Evolutionary conservation across 2,113 vertebrate species (phyloP).

Genomic region (Sisor rabdophorus): DNA sequence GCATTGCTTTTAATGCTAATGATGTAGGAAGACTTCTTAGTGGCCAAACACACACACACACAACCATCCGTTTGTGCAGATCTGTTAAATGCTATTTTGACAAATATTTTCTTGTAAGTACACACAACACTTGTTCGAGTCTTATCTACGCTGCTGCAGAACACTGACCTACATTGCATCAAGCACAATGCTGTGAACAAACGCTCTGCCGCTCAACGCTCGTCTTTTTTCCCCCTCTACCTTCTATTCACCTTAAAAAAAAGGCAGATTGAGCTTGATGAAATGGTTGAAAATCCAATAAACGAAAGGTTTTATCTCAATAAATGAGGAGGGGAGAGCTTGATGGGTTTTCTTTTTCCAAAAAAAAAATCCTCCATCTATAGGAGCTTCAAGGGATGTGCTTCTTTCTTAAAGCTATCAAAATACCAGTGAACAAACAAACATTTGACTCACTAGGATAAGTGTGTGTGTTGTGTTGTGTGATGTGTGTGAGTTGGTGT

Average conservation of each 20-base stretch:
- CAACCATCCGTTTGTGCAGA: conserved; percentile 88
- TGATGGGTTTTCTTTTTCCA: conserved; percentile 59
- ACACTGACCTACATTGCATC: conserved; percentile 99
- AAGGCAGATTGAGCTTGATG: conserved; percentile 96
- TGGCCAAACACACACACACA: conserved; percentile 78
- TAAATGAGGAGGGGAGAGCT: conserved; percentile 73
- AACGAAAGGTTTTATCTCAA: conserved; percentile 97
- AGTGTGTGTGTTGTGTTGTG: not conserved
- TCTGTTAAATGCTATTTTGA: conserved; percentile 99
- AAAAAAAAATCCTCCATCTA: conserved; percentile 82
- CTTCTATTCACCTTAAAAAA: conserved; percentile 95
- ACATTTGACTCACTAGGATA: too few species aligned
- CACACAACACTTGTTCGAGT: conserved; percentile 99
- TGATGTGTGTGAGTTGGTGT: not conserved
- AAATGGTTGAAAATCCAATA: conserved; percentile 96
- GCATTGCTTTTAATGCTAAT: conserved; percentile 94
- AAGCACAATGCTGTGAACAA: conserved; percentile 98
- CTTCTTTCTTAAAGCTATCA: too few species aligned
- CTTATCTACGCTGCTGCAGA: conserved; percentile 98
- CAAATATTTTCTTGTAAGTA: conserved; percentile 99
- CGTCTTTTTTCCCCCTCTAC: conserved; percentile 69
- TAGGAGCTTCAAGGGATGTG: conserved; percentile 79
- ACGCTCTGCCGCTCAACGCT: conserved; percentile 89
- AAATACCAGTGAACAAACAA: too few species aligned
- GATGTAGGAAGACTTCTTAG: conserved; percentile 97